Percentiles rank a stretch among this genome's conserved stretches.
Conservation (phyloP, 1,140 invertebrate species). For the Thalassaphorura encarpata region DNA sequence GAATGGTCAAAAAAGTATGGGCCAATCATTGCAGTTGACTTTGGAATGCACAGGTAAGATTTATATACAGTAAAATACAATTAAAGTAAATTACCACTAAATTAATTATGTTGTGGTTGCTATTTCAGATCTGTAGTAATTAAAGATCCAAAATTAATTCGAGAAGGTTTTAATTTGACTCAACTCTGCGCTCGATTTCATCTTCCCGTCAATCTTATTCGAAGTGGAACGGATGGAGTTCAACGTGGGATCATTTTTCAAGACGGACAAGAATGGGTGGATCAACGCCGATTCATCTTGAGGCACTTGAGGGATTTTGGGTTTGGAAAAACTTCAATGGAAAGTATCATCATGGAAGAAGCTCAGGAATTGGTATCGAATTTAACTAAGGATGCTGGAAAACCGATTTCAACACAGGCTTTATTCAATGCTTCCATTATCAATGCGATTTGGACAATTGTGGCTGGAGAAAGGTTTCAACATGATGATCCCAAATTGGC, state of each 20-base stretch:
- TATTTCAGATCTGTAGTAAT: neutral
- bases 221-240: neutral
- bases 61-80: too few species aligned
- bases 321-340: constrained; percentile 6
- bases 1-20: neutral
- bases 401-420: neutral
- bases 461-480: neutral
- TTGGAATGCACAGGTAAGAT: neutral
- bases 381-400: constrained; percentile 2
- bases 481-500: neutral
- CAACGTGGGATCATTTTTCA: constrained; percentile 2
- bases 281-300: constrained; percentile 7
- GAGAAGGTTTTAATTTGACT: neutral
- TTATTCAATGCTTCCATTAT: neutral
- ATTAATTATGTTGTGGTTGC: too few species aligned
- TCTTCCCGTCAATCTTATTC: neutral
- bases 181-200: neutral
- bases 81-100: too few species aligned
- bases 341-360: constrained; percentile 5
- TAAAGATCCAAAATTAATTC: neutral
- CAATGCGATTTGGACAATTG: neutral
- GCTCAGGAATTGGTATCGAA: neutral
- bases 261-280: neutral
- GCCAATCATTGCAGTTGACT: neutral
- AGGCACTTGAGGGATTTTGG: constrained; percentile 7